phyloP scores from a whole-genome alignment of 2,113 vertebrate genomes.

The Phyllostomus discolor region DNA sequence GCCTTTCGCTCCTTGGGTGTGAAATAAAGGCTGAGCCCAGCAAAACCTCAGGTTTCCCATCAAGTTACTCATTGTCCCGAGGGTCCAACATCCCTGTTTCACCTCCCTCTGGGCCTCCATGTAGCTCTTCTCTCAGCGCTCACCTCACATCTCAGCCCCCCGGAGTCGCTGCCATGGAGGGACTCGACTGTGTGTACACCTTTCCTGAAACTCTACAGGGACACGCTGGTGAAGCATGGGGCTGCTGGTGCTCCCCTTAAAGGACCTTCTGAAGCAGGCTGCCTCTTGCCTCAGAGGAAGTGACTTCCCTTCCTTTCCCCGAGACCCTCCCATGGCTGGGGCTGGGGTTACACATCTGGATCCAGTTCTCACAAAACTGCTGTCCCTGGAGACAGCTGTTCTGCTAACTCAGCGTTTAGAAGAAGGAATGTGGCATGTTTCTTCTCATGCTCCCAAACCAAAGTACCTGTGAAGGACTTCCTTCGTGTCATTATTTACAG shows the following conservation, averaged over 20 bases:
- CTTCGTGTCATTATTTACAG: neutral
- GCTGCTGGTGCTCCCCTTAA: neutral
- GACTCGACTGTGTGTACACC: neutral
- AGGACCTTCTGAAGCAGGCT: neutral
- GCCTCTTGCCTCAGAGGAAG: neutral
- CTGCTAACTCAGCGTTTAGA: neutral
- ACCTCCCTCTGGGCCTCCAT: neutral
- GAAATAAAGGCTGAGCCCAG: neutral
- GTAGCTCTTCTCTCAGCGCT: neutral
- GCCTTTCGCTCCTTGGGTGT: neutral
- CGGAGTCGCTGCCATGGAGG: neutral
- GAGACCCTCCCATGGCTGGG: neutral
- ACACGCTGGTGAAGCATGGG: neutral
- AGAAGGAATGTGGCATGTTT: neutral
- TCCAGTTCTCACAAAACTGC: neutral
- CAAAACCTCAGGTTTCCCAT: neutral
- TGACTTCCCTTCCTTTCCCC: neutral
- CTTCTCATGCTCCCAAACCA: neutral
- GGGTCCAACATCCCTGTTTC: neutral
- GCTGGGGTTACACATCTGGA: neutral
- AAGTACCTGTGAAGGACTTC: conserved; percentile 1
- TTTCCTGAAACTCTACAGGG: neutral
- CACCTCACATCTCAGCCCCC: neutral
- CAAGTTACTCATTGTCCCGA: neutral
- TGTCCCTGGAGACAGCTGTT: neutral